phyloP scores from a whole-genome alignment of 2,797 vertebrate species.

The Chromobotia macracanthus region DNA sequence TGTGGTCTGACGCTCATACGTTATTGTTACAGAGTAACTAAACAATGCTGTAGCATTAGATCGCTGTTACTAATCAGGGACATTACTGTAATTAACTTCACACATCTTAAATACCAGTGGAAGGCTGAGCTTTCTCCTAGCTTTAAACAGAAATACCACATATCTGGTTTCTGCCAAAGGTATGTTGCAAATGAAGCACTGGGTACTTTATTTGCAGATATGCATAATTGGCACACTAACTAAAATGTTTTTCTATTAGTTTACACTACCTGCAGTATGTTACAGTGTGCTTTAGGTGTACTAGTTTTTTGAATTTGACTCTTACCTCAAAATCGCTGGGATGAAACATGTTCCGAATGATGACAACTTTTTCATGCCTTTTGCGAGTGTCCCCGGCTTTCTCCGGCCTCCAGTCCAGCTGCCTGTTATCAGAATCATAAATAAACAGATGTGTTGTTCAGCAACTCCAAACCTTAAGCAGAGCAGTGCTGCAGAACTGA shows the following conservation, averaged over 20 bases:
- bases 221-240: not conserved
- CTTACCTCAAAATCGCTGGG: constrained; percentile 94
- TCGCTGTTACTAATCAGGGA: not conserved
- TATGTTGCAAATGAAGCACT: not conserved
- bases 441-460: not conserved
- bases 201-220: not conserved
- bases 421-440: constrained; percentile 73
- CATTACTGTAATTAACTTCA: constrained; percentile 18
- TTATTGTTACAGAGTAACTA: not conserved
- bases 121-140: constrained; percentile 10
- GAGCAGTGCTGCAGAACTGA: not conserved
- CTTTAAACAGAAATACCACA: not conserved
- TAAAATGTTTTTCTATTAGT: not conserved
- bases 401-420: constrained; percentile 96
- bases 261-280: not conserved
- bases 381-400: constrained; percentile 82
- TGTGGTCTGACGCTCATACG: not conserved
- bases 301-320: not conserved
- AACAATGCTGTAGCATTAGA: not conserved
- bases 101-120: not conserved
- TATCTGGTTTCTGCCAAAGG: not conserved
- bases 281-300: not conserved
- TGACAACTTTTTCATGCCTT: constrained; percentile 89
- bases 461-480: not conserved
- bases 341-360: constrained; percentile 98